Conservation (phyloP, 2,113 vertebrate genomes). For the Chauna torquata region DNA sequence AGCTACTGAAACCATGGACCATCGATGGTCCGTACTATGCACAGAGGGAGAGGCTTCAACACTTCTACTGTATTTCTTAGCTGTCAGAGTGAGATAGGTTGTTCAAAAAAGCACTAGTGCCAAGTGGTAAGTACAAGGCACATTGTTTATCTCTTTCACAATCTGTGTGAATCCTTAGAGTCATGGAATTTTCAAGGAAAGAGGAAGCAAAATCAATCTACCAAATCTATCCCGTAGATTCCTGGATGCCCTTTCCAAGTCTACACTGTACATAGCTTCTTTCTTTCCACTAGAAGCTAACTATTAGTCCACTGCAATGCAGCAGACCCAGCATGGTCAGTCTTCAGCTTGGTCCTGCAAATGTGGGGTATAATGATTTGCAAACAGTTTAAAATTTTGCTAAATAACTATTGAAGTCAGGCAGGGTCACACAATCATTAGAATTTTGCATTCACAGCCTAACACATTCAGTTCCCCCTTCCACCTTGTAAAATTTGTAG, state of each 20-base stretch:
- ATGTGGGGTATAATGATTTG: neutral
- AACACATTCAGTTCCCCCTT: neutral
- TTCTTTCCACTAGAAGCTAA: neutral
- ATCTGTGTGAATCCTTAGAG: neutral
- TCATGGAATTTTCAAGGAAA: neutral
- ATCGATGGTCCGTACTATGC: neutral
- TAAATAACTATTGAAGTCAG: neutral
- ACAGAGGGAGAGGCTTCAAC: neutral
- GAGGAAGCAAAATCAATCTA: neutral
- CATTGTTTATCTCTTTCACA: neutral
- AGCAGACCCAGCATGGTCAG: neutral
- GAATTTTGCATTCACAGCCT: neutral
- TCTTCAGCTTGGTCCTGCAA: neutral
- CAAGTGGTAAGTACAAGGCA: neutral
- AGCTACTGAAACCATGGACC: neutral
- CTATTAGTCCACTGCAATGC: neutral
- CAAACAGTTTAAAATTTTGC: neutral
- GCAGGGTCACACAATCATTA: neutral
- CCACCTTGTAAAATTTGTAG: neutral
- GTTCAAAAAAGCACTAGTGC: neutral
- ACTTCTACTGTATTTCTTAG: neutral
- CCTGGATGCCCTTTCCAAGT: neutral
- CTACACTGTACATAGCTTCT: neutral
- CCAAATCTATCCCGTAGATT: neutral
- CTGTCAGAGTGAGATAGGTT: neutral